These are phyloP conservation scores for Cataglyphis hispanica DNA, from an alignment of 1,140 invertebrate genomes.

Conservation along the genomic window DNA sequence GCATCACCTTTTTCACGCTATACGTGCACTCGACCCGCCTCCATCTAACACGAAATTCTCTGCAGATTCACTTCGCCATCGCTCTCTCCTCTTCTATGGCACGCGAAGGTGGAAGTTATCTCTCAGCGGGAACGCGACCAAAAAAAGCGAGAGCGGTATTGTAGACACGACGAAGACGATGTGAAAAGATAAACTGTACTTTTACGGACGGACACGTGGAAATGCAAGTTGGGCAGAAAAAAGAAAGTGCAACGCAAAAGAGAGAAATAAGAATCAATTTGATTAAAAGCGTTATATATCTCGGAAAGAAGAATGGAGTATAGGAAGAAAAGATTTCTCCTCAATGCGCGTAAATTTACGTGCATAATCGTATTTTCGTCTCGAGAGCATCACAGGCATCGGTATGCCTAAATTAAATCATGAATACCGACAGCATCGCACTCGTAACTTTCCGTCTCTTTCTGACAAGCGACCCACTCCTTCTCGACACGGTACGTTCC, in stretches of 20 bases:
- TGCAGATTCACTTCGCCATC: neutral
- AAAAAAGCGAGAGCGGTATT: neutral
- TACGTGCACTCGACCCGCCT: neutral
- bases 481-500: slow-evolving; percentile 42
- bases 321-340: neutral
- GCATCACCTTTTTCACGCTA: slow-evolving; percentile 21
- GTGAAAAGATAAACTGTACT: slow-evolving; percentile 20
- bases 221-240: neutral
- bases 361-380: slow-evolving; percentile 6
- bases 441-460: slow-evolving; percentile 51
- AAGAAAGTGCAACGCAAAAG: neutral
- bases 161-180: neutral
- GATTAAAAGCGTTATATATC: neutral
- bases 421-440: slow-evolving; percentile 38
- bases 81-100: neutral
- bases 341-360: neutral
- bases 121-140: neutral
- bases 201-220: slow-evolving; percentile 7
- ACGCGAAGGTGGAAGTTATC: slow-evolving; percentile 14
- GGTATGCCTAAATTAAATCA: slow-evolving; percentile 47
- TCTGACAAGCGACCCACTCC: slow-evolving; percentile 36
- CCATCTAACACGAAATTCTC: neutral
- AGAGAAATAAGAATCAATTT: neutral
- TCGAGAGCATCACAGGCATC: neutral
- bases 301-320: neutral